Evolutionary conservation across 2,888 invertebrate species (phyloP).

Genomic region (Drosophila paucipuncta): DNA sequence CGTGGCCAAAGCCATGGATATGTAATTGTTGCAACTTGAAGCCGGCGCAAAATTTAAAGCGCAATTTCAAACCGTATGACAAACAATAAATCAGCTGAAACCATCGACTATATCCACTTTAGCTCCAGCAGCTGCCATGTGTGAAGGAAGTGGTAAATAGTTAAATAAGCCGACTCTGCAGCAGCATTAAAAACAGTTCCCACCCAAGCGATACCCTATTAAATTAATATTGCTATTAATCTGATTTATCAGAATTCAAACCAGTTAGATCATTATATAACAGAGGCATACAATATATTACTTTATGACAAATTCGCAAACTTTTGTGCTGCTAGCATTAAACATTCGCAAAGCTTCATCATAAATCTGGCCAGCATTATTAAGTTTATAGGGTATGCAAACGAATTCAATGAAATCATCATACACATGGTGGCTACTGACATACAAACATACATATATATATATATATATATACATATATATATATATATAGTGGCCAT

Average conservation of each 20-base stretch:
- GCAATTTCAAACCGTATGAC: constrained; percentile 79
- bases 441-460: constrained; percentile 5
- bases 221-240: not conserved
- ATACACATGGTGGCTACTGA: constrained; percentile 37
- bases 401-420: constrained; percentile 73
- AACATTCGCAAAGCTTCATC: not conserved
- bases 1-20: constrained; percentile 63
- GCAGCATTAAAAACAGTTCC: constrained; percentile 14
- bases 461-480: constrained; percentile 21
- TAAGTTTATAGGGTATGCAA: constrained; percentile 44
- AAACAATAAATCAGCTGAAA: constrained; percentile 79
- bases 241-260: not conserved
- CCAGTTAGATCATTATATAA: not conserved
- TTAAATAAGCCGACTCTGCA: constrained; percentile 66
- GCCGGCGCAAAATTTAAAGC: constrained; percentile 77
- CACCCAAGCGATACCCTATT: constrained; percentile 36
- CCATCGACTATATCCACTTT: constrained; percentile 66
- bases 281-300: not conserved
- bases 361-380: not conserved
- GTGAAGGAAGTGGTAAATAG: constrained; percentile 78
- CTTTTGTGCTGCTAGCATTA: not conserved
- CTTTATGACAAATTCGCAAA: not conserved
- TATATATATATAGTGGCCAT: constrained; percentile 35
- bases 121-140: constrained; percentile 51
- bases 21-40: constrained; percentile 76